phyloP scores from a whole-genome alignment of 2,113 vertebrate species.

The Sinocyclocheilus rhinocerous region DNA sequence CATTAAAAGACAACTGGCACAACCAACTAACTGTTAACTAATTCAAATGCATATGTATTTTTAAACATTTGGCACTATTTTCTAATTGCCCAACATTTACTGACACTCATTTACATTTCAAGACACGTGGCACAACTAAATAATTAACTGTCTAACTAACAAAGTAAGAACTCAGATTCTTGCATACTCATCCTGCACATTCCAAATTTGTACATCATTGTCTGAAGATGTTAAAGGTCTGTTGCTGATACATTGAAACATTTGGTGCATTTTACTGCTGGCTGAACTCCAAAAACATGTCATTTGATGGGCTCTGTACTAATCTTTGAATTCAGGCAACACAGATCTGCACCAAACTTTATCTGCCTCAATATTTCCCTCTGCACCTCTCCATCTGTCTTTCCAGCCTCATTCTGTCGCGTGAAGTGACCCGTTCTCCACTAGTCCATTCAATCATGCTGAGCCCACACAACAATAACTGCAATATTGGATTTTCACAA shows the following conservation, averaged over 20 bases:
- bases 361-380: constrained; percentile 26
- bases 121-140: background rate
- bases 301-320: background rate
- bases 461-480: constrained; percentile 58
- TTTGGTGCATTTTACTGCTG: background rate
- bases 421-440: constrained; percentile 41
- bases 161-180: background rate
- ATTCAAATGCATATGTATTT: background rate
- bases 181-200: background rate
- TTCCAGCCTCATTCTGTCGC: constrained; percentile 42
- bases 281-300: constrained; percentile 8
- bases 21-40: background rate
- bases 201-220: background rate
- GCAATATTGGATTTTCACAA: constrained; percentile 58
- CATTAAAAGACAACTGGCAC: too few relatives aligned
- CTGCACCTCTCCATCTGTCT: constrained; percentile 38
- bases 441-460: constrained; percentile 51
- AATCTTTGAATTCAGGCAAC: constrained; percentile 8
- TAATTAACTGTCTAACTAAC: background rate
- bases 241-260: background rate
- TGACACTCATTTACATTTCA: background rate
- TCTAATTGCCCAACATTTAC: background rate
- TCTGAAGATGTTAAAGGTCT: background rate
- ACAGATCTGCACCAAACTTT: constrained; percentile 13
- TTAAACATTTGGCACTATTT: background rate